Percentiles rank a stretch among this genome's conserved stretches.
phyloP scores from a whole-genome alignment of 2,113 vertebrate genomes.

The Stercorarius parasiticus region DNA sequence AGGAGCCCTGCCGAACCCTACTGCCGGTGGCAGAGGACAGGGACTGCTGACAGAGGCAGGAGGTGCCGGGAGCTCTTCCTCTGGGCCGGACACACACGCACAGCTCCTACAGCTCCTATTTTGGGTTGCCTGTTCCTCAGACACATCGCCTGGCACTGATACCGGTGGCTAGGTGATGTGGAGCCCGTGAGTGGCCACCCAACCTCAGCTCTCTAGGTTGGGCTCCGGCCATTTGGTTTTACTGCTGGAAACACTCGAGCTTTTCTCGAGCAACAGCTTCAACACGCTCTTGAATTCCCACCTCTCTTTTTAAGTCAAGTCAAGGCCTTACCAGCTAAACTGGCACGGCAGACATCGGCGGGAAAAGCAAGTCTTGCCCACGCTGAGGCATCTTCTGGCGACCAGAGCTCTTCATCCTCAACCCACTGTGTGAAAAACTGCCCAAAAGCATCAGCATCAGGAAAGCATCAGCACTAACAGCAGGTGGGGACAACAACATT shows the following conservation, averaged over 20 bases:
- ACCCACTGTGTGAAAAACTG: not conserved
- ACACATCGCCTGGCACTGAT: not conserved
- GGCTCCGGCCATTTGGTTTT: not conserved
- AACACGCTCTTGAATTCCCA: not conserved
- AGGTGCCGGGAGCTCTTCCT: not conserved
- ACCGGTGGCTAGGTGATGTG: not conserved
- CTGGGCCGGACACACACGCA: not conserved
- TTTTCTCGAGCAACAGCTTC: not conserved
- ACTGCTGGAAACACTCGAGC: not conserved
- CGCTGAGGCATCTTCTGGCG: not conserved
- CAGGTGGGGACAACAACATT: not conserved
- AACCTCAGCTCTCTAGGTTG: not conserved
- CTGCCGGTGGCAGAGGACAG: not conserved
- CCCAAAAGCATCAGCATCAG: not conserved
- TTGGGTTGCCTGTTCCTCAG: not conserved
- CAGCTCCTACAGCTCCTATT: not conserved
- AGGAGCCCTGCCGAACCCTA: not conserved
- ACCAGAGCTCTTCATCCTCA: not conserved
- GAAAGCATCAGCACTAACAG: not conserved
- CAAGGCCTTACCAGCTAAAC: not conserved
- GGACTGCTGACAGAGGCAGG: not conserved
- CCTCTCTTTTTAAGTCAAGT: not conserved
- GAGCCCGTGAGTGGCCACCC: not conserved
- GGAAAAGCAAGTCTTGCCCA: not conserved
- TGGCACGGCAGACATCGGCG: rapidly evolving